Conservation (phyloP, 1,140 invertebrate species). For the Penaeus chinensis region DNA sequence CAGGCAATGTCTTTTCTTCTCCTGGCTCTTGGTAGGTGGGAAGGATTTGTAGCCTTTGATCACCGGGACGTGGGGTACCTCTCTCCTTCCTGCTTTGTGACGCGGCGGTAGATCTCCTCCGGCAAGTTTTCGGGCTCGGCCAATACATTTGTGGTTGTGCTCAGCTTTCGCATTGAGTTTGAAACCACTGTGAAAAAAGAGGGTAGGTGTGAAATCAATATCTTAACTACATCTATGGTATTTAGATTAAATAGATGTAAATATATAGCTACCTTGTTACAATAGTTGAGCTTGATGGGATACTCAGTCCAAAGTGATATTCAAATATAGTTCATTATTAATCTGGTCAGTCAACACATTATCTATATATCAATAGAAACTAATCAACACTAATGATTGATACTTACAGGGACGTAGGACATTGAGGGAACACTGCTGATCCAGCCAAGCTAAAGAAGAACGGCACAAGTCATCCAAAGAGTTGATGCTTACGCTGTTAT, state of each 20-base stretch:
- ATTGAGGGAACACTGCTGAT: constrained; percentile 91
- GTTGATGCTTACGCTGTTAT: constrained; percentile 88
- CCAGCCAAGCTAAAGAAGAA: constrained; percentile 92
- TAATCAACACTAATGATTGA: neutral
- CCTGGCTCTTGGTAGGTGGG: constrained; percentile 5
- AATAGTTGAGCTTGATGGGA: neutral
- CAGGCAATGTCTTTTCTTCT: neutral
- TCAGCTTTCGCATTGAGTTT: constrained; percentile 89
- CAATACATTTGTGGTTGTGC: constrained; percentile 92
- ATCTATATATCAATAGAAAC: neutral
- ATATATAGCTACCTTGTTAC: neutral
- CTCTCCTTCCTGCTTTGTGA: constrained; percentile 62
- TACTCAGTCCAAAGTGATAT: neutral
- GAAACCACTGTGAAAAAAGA: constrained; percentile 73
- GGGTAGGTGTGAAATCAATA: neutral
- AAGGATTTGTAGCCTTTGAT: constrained; percentile 26
- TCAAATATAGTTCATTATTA: neutral
- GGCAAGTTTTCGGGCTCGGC: constrained; percentile 87
- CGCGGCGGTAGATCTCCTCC: constrained; percentile 74
- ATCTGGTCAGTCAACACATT: neutral
- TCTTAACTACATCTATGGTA: too few relatives aligned
- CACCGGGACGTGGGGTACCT: constrained; percentile 36
- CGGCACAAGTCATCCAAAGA: constrained; percentile 92
- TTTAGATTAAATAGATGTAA: too few relatives aligned
- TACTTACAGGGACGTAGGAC: constrained; percentile 60